phyloP scores from a whole-genome alignment of 64 coral and sea anemone genomes.

The Pachyseris speciosa region DNA sequence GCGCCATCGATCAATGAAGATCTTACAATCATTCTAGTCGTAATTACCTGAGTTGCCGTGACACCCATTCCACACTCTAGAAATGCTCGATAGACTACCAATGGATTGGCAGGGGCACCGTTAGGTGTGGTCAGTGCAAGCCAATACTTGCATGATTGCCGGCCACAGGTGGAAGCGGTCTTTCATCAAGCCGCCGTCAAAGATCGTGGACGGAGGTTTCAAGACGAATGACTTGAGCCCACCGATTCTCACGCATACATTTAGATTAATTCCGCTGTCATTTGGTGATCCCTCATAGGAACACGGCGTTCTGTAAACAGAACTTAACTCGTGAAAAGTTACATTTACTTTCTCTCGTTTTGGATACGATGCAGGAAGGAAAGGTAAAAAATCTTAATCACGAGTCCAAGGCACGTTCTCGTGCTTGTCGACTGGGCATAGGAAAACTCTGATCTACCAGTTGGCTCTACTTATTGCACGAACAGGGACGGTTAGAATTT shows the following conservation, averaged over 20 bases:
- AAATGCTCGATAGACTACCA: constrained; percentile 19
- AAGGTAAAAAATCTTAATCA: not conserved
- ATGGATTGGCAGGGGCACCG: constrained; percentile 9
- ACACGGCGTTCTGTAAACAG: not conserved
- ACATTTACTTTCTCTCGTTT: not conserved
- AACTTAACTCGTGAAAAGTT: not conserved
- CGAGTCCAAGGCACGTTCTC: not conserved
- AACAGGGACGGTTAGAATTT: not conserved
- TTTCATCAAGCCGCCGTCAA: too few species aligned
- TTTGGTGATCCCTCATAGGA: too few species aligned
- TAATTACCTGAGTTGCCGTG: not conserved
- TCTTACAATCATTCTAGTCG: too few species aligned
- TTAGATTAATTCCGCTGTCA: too few species aligned
- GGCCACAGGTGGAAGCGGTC: too few species aligned
- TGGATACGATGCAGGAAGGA: not conserved
- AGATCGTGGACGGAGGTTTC: too few species aligned
- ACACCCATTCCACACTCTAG: constrained; percentile 4
- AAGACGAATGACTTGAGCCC: too few species aligned
- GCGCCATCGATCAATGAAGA: too few species aligned
- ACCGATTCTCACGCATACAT: too few species aligned
- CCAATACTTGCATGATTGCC: constrained; percentile 19
- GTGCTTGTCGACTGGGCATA: not conserved
- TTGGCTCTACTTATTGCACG: not conserved
- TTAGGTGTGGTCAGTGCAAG: constrained; percentile 1
- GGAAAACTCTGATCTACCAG: not conserved